phyloP scores from a whole-genome alignment of 2,888 invertebrate genomes.

The Celastrina argiolus region DNA sequence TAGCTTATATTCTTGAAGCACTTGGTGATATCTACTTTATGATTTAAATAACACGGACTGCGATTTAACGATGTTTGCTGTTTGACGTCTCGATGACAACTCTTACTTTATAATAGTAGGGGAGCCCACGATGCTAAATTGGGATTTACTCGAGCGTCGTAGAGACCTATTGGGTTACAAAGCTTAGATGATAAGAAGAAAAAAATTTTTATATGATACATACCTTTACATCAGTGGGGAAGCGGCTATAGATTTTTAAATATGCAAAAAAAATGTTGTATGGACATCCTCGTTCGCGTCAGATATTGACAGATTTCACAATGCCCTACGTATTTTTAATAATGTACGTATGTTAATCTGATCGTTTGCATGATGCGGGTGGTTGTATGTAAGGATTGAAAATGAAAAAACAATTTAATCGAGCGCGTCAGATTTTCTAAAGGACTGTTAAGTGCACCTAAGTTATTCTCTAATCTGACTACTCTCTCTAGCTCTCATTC shows the following conservation, averaged over 20 bases:
- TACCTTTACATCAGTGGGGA: too few relatives aligned
- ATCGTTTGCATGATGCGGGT: neutral
- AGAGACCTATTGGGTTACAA: neutral
- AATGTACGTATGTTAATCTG: neutral
- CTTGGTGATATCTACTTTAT: too few relatives aligned
- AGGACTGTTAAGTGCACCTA: neutral
- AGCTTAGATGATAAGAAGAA: neutral
- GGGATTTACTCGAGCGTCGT: neutral
- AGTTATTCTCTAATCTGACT: constrained; percentile 28
- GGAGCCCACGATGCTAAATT: neutral
- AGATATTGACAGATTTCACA: neutral
- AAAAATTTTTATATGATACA: neutral
- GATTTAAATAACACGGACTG: too few relatives aligned
- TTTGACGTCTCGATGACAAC: too few relatives aligned
- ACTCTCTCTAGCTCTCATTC: constrained; percentile 16
- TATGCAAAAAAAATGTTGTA: too few relatives aligned
- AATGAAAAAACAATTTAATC: neutral
- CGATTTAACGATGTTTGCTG: too few relatives aligned
- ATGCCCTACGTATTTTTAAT: neutral
- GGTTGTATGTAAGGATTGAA: neutral
- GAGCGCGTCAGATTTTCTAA: neutral
- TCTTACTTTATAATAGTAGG: too few relatives aligned
- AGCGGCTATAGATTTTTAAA: too few relatives aligned
- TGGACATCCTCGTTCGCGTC: neutral
- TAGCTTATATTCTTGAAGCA: too few relatives aligned